phyloP scores from a whole-genome alignment of 2,113 vertebrate species.

The Microcebus ravelobensis region DNA sequence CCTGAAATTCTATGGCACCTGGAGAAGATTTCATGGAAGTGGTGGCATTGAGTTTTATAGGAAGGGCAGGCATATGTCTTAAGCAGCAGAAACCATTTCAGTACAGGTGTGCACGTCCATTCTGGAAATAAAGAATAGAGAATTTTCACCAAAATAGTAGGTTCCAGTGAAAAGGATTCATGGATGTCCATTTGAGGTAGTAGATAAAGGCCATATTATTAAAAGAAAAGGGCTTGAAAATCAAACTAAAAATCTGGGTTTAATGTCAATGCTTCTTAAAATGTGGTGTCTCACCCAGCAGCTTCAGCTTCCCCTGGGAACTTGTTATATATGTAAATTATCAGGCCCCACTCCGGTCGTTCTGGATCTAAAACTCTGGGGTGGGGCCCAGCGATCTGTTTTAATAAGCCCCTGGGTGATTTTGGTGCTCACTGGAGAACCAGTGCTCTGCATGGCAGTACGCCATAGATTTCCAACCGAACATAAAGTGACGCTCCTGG shows the following conservation, averaged over 20 bases:
- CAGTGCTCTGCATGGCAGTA: not conserved
- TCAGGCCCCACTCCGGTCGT: not conserved
- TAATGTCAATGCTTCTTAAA: not conserved
- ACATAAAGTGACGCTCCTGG: not conserved
- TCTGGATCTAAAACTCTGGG: not conserved
- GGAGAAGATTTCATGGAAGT: not conserved
- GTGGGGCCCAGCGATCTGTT: not conserved
- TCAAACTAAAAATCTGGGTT: not conserved
- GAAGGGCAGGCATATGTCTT: not conserved
- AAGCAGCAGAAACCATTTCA: not conserved
- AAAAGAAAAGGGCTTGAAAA: not conserved
- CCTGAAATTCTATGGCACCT: not conserved
- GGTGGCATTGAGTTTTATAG: not conserved
- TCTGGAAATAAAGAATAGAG: not conserved
- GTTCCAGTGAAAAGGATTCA: not conserved
- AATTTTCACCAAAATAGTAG: not conserved
- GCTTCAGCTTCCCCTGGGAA: not conserved
- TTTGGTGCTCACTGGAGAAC: not conserved
- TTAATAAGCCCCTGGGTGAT: not conserved
- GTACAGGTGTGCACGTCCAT: not conserved
- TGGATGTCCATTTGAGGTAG: not conserved
- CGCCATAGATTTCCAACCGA: not conserved
- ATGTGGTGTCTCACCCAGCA: not conserved
- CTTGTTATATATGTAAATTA: not conserved
- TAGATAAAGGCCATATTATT: not conserved